phyloP scores from a whole-genome alignment of 2,113 vertebrate species.

The Gadus chalcogrammus region DNA sequence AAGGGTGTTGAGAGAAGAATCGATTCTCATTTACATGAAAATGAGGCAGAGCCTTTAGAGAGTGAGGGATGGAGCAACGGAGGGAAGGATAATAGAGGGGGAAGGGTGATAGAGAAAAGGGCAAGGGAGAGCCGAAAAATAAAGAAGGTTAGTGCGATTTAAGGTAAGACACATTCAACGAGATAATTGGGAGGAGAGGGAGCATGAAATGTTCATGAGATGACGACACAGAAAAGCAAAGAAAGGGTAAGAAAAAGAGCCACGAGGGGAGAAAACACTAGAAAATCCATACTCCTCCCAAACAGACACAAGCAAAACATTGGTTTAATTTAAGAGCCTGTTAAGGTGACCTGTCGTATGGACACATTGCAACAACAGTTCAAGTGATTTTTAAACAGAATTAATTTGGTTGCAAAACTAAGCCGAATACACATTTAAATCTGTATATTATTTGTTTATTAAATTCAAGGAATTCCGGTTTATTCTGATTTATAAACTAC shows the following conservation, averaged over 20 bases:
- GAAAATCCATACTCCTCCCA: neutral
- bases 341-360: neutral
- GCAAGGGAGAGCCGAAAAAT: neutral
- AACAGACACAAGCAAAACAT: conserved; percentile 7
- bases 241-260: neutral
- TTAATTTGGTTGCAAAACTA: too few relatives aligned
- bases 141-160: neutral
- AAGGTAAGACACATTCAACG: neutral
- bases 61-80: neutral
- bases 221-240: neutral
- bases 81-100: conserved; percentile 3
- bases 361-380: neutral
- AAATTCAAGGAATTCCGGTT: too few relatives aligned
- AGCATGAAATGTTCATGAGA: neutral
- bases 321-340: neutral
- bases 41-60: conserved; percentile 67
- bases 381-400: too few relatives aligned
- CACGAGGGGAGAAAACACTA: neutral
- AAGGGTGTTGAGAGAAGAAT: conserved; percentile 22
- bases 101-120: conserved; percentile 6
- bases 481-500: too few relatives aligned
- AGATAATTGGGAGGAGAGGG: neutral
- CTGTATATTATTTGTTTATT: too few relatives aligned
- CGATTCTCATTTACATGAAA: conserved; percentile 47
- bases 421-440: too few relatives aligned